Base-by-base conservation (phyloP, 2,888 invertebrate species). In the Leucophenga maculata region DNA sequence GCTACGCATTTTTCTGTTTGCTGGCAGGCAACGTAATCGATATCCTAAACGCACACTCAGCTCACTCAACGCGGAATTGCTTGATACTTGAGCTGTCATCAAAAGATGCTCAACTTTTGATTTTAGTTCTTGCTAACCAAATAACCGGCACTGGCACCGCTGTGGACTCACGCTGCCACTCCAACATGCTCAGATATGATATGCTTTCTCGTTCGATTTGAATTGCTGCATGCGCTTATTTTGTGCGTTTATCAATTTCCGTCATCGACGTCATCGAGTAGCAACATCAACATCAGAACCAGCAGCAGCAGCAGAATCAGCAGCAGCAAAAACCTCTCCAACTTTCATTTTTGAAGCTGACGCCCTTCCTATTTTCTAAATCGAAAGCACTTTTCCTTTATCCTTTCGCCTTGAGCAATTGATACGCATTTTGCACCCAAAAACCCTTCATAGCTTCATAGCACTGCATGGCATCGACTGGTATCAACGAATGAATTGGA, bases 101-200 rank as follows among this genome's bases (percentile, higher is more conserved):
- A 80, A 82, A 84, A 81, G 84, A 83, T 80, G 80, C 81, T 84
- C 82, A 84, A 77, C 79, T 84, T 81, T 82, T 84, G 84, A 83
- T 84, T 80, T 81, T 72, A 69, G 69, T 67, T 73, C 54, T 72
- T 39, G 39, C 11, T 11, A 11, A 39, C 39, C 26, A 26, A 26
- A 11, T 39, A 8, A n/a, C n/a, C n/a, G n/a, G n/a, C n/a, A n/a
- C n/a, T n/a, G n/a, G 39, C 1, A 8, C 6, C 11, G 39, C 8
- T 11, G 32, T 32, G 6, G 6, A 3, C 6, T 32, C 32, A 8
- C 8, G 39, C 11, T 39, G 8, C 39, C 9, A 11, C 11, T 39
- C 39, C 11, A 39, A 8, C 39, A 39, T 39, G 4, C 39, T 39
- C 11, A 11, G 39, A 39, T 39, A 39, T 39, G 39, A 31, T 20